Evolutionary conservation across 1,140 invertebrate species (phyloP), one percentile per base, ranked within the genome.

Genomic region (Marisa cornuarietis): DNA sequence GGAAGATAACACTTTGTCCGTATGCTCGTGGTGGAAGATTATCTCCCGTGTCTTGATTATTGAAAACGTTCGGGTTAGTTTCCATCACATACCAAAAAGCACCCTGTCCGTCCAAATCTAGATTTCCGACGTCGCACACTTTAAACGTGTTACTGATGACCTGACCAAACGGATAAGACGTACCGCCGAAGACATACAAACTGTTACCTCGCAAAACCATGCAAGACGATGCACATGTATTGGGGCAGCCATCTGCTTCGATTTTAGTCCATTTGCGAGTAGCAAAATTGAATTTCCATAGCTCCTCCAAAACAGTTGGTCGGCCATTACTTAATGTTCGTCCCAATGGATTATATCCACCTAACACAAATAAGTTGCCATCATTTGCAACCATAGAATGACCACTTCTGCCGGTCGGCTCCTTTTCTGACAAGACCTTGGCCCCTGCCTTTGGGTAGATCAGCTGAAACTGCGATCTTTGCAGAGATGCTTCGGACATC

Each of bases 201-300:
- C 81, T 78, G 49, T 73, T 82, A 31, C 82, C 79, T 4, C 74
- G 75, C 22, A 83, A 63, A 0, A 68, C 52, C 49, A 83, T 75
- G 66, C 80, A 82, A 1, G 82, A 73, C 1, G 81, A 82, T 8
- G 84, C 84, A 76, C 82, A 83, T 18, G 84, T 82, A 65, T 58
- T 31, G 49, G 84, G 81, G 62, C 74, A 79, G 13, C 76, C 78
- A 22, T n/a, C 13, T 24, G 82, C 49, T 71, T 73, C 75, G 5
- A 83, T 31, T 62, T 81, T 71, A 4, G 61, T 79, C 84, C 84
- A 85, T 80, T 82, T 83, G 63, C 80, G 58, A 42, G 77, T 75
- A 18, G 84, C 83, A 52, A 83, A 83, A 71, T 85, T 85, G 51
- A 83, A 85, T 68, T 81, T 83, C 84, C 84, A 85, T 8, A 85